A percentile compares a stretch with the other conserved stretches of the same genome.
phyloP scores from a whole-genome alignment of 2,113 vertebrate genomes.

The Apodemus sylvaticus region DNA sequence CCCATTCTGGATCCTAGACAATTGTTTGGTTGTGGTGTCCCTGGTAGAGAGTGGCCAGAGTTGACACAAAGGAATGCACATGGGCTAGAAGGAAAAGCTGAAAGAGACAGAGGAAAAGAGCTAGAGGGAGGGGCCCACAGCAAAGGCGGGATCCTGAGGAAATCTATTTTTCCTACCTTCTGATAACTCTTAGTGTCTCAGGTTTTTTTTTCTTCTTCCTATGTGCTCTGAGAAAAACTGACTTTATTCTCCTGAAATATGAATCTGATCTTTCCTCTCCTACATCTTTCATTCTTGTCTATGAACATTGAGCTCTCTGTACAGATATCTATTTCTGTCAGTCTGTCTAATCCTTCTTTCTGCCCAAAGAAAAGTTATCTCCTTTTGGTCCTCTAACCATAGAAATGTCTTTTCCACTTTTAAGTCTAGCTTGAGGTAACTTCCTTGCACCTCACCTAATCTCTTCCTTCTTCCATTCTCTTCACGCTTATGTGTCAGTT shows the following conservation, averaged over 20 bases:
- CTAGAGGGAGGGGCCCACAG: not conserved
- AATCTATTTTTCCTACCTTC: not conserved
- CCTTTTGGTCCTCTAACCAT: not conserved
- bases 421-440: not conserved
- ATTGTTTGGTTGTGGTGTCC: not conserved
- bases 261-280: not conserved
- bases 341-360: not conserved
- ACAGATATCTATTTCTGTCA: not conserved
- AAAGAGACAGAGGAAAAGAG: not conserved
- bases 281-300: not conserved
- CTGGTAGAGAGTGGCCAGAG: not conserved
- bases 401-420: not conserved
- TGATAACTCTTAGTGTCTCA: not conserved
- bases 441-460: not conserved
- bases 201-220: slow-evolving; percentile 10
- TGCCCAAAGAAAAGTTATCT: not conserved
- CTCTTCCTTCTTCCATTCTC: not conserved
- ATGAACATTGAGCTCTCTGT: not conserved
- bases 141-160: not conserved
- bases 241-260: slow-evolving; percentile 42
- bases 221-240: not conserved
- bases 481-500: not conserved
- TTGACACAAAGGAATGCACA: not conserved
- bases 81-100: not conserved
- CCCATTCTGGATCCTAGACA: not conserved